A percentile compares a stretch with the other conserved stretches of the same genome.
Evolutionary conservation across 1,140 invertebrate species (phyloP).

Genomic region (Liolophura sinensis): DNA sequence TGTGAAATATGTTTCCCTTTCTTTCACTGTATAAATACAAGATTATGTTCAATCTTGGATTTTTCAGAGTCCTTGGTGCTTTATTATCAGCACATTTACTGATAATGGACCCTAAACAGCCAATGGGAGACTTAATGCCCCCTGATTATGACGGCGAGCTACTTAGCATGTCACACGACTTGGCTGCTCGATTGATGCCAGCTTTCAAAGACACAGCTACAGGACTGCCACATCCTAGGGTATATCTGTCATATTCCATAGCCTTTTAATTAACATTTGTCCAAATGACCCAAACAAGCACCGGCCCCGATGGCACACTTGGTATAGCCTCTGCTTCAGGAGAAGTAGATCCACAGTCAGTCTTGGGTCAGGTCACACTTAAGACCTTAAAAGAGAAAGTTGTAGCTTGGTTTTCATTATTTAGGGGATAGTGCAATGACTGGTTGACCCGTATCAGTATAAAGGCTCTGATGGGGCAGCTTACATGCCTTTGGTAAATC

Average conservation of each 20-base stretch:
- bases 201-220: slow-evolving; percentile 65
- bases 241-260: slow-evolving; percentile 33
- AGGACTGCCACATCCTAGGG: slow-evolving; percentile 69
- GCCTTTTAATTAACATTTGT: too few species aligned
- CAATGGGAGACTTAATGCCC: slow-evolving; percentile 67
- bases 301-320: too few species aligned
- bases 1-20: not conserved
- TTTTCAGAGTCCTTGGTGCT: slow-evolving; percentile 66
- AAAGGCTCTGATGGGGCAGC: too few species aligned
- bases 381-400: too few species aligned
- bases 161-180: slow-evolving; percentile 66
- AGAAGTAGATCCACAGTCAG: too few species aligned
- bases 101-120: slow-evolving; percentile 65
- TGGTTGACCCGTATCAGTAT: too few species aligned
- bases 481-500: too few species aligned
- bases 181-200: slow-evolving; percentile 65
- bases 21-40: not conserved
- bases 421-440: too few species aligned
- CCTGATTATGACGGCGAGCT: slow-evolving; percentile 67
- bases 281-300: too few species aligned
- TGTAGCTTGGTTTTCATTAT: too few species aligned
- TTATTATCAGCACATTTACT: slow-evolving; percentile 72
- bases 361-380: too few species aligned
- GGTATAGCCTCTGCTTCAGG: too few species aligned
- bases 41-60: not conserved